Base-by-base conservation (phyloP, 53 echinoderm and acorn worm species). In the Holothuria leucospilota region DNA sequence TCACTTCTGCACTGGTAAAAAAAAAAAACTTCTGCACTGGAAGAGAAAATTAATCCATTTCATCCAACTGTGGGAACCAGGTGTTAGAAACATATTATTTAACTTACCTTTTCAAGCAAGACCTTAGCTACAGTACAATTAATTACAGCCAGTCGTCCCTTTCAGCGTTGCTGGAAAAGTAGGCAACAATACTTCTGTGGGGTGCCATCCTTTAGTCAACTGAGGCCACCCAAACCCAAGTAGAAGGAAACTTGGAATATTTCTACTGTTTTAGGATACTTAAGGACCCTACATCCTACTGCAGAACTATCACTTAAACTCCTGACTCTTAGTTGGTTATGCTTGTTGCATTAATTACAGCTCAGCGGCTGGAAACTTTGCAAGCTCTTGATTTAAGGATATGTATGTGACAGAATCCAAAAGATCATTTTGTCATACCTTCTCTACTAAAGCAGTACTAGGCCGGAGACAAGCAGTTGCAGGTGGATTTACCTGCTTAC, bases 281-380 rank as follows among this genome's bases (percentile, higher is more conserved):
- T n/a, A n/a, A n/a, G n/a, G n/a, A n/a, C n/a, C n/a, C n/a, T n/a
- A n/a, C n/a, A n/a, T n/a, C n/a, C n/a, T n/a, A n/a, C n/a, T n/a
- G n/a, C n/a, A n/a, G n/a, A n/a, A n/a, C n/a, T n/a, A n/a, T n/a
- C n/a, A n/a, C n/a, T n/a, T n/a, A n/a, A n/a, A n/a, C n/a, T 13
- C 13, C 21, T 77, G 21, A 46, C 78, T 16, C 8, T 77, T 3
- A 77, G 49, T 13, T n/a, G 40, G 18, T 77, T 77, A 77, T 77
- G 78, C 78, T 77, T 13, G 46, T 52, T 51, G 78, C 52, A 0
- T 25, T 77, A 52, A 52, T 77, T 51, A 77, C 77, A 20, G 77
- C 77, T 20, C 52, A 77, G 77, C 20, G 78, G 21, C 29, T 77
- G 56, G 51, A 77, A 77, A 77, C 78, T 14, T 39, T 89, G 29